A percentile compares a stretch with the other conserved stretches of the same genome.
Evolutionary conservation across 2,113 vertebrate species (phyloP).

Genomic region (Halichoerus grypus): DNA sequence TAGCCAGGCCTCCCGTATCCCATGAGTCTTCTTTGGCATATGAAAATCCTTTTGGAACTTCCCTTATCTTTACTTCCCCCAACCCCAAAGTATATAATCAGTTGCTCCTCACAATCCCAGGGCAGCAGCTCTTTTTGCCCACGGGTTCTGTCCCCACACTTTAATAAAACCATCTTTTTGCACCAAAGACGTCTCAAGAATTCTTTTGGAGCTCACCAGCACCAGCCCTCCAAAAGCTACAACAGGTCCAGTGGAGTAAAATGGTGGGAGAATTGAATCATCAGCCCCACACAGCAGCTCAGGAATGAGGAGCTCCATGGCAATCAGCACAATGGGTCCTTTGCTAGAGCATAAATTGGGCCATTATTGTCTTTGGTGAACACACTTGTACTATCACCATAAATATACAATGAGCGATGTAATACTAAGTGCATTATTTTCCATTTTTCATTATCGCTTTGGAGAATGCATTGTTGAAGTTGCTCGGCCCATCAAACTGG

Average conservation of each 20-base stretch:
- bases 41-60: neutral
- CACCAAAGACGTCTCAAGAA: neutral
- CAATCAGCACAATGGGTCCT: conserved; percentile 27
- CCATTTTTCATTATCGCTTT: neutral
- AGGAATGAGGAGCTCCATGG: neutral
- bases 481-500: neutral
- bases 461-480: neutral
- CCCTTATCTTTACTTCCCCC: neutral
- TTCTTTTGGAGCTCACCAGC: neutral
- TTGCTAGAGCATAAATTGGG: neutral
- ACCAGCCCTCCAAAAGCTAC: neutral
- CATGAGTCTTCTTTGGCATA: neutral
- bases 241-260: neutral
- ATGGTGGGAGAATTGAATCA: neutral
- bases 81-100: neutral
- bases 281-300: neutral
- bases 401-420: neutral
- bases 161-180: neutral
- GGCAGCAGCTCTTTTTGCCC: neutral
- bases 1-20: neutral
- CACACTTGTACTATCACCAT: neutral
- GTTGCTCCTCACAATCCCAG: neutral
- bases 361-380: conserved; percentile 21
- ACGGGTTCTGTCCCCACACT: neutral
- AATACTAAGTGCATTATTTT: neutral